phyloP scores from a whole-genome alignment of 2,888 invertebrate genomes.

The Saturnia japonica region DNA sequence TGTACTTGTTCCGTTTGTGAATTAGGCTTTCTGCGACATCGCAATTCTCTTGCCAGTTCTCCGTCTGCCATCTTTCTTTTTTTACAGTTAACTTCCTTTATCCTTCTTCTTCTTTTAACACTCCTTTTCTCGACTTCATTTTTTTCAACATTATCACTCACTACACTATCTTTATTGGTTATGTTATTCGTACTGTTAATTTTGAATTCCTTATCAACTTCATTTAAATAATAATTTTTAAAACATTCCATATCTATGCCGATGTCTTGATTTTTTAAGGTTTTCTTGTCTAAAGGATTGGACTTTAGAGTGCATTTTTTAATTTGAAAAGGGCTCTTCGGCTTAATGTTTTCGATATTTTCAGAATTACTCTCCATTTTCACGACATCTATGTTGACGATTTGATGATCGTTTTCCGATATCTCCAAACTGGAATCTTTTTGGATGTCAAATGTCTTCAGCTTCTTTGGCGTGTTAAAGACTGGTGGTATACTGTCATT shows the following conservation, averaged over 20 bases:
- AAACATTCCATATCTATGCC: constrained; percentile 64
- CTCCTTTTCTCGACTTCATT: not conserved
- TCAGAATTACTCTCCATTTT: constrained; percentile 37
- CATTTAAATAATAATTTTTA: constrained; percentile 60
- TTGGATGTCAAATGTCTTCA: constrained; percentile 50
- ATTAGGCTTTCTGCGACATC: not conserved
- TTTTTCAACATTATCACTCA: not conserved
- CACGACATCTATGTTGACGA: constrained; percentile 51
- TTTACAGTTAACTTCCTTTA: not conserved
- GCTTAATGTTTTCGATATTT: constrained; percentile 25
- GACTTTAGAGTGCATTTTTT: constrained; percentile 52
- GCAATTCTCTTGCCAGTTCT: not conserved
- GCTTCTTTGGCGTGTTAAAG: constrained; percentile 48
- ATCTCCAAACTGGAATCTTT: constrained; percentile 62
- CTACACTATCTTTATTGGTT: not conserved
- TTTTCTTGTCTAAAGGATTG: constrained; percentile 49
- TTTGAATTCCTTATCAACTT: constrained; percentile 44
- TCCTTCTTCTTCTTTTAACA: constrained; percentile 4
- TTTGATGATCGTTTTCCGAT: constrained; percentile 49
- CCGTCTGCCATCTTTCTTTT: constrained; percentile 8
- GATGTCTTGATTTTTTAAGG: constrained; percentile 36
- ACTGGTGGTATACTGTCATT: constrained; percentile 35
- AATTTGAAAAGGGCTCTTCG: constrained; percentile 30
- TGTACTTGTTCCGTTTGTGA: constrained; percentile 11
- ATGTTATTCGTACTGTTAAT: not conserved